Conservation (phyloP, 2,888 invertebrate genomes). For the Meiosimyza platycephala region DNA sequence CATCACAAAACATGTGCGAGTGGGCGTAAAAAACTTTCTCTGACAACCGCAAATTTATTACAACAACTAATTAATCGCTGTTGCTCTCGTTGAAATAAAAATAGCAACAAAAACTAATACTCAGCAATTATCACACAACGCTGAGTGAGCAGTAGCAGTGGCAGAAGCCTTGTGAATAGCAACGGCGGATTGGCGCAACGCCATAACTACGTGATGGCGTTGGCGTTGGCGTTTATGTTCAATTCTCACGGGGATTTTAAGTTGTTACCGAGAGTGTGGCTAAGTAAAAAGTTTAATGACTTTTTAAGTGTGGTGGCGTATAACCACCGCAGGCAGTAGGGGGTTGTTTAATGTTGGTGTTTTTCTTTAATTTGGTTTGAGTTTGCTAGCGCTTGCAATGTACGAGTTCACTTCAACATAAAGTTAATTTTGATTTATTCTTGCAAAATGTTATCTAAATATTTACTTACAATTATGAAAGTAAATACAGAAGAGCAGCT, state of each 20-base stretch:
- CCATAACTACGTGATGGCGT: neutral
- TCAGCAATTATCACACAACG: slow-evolving; percentile 36
- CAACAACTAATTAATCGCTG: slow-evolving; percentile 60
- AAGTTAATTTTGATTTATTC: neutral
- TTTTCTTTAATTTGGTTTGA: slow-evolving; percentile 6
- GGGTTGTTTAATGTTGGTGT: neutral
- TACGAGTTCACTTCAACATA: neutral
- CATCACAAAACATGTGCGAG: neutral
- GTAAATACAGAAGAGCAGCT: neutral
- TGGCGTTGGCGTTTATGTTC: neutral
- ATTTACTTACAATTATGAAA: slow-evolving; percentile 11
- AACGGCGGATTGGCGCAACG: neutral
- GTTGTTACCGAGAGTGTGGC: neutral
- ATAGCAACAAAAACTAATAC: slow-evolving; percentile 22
- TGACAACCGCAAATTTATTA: slow-evolving; percentile 31
- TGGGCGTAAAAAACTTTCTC: slow-evolving; percentile 3
- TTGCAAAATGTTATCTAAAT: slow-evolving; percentile 7
- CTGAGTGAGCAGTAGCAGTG: neutral
- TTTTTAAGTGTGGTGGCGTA: slow-evolving; percentile 14
- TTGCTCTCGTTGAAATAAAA: slow-evolving; percentile 41
- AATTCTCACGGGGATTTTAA: slow-evolving; percentile 22
- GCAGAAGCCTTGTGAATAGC: neutral
- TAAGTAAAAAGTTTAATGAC: slow-evolving; percentile 26
- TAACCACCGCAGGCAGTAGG: neutral
- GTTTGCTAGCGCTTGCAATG: too few species aligned